A percentile compares a stretch with the other conserved stretches of the same genome.
These are phyloP conservation scores for Tortrix viridana DNA, from an alignment of 2,888 invertebrate species.

Conservation along the genomic window DNA sequence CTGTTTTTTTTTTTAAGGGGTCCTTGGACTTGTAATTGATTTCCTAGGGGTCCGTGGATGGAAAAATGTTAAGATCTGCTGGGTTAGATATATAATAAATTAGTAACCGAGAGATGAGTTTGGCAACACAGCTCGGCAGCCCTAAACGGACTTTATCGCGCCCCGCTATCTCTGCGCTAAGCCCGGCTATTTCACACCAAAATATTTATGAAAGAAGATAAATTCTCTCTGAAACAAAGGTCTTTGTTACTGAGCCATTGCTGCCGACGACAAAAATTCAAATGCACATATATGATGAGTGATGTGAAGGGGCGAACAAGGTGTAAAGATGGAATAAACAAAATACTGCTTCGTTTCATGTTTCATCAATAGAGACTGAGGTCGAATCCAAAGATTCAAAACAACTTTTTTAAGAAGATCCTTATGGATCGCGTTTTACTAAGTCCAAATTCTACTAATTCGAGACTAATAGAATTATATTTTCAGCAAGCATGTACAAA, in stretches of 20 bases:
- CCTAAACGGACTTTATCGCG: slow-evolving; percentile 13
- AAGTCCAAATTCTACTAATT: no score
- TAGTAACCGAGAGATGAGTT: slow-evolving; percentile 7
- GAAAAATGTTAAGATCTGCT: not conserved
- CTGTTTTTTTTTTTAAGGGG: no score
- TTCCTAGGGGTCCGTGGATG: no score
- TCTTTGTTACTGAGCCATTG: not conserved
- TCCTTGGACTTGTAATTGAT: no score
- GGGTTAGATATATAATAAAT: slow-evolving; percentile 11
- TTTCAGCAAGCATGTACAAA: no score
- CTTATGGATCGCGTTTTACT: no score
- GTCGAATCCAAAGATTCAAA: no score
- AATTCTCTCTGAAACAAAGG: slow-evolving; percentile 7
- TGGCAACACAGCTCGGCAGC: slow-evolving; percentile 8
- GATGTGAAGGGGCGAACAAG: not conserved
- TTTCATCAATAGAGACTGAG: no score
- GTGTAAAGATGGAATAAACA: not conserved
- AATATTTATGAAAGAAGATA: slow-evolving; percentile 8
- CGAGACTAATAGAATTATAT: no score
- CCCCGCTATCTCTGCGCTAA: slow-evolving; percentile 3
- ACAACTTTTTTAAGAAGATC: no score
- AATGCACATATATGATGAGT: slow-evolving; percentile 1
- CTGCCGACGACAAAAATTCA: not conserved
- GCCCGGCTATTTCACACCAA: slow-evolving; percentile 7
- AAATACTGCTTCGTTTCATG: no score